Evolutionary conservation across 2,888 invertebrate genomes (phyloP), one percentile per base, ranked within the genome.

Genomic region (Sarcophaga rosellei): DNA sequence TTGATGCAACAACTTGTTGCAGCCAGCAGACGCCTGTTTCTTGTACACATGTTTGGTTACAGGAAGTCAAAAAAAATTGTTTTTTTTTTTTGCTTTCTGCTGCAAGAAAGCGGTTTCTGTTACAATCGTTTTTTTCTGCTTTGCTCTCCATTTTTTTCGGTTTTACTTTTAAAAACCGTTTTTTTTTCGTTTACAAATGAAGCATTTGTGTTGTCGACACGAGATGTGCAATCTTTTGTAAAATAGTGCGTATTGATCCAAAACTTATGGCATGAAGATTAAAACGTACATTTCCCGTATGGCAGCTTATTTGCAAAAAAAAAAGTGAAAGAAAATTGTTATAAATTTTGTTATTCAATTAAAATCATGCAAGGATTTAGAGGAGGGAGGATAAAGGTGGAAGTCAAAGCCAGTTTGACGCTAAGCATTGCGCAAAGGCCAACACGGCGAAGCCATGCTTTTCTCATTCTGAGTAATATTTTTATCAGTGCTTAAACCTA

Each of bases 1-100:
- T 86, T 75, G 72, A 62, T 76, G 72, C 72, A 61, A 59, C 72
- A 76, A 80, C 72, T 73, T 80, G 82, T 61, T 83, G 79, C 45
- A 59, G 72, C 21, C 23, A 44, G 78, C 45, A 59, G 62, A 11
- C 23, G 44, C 53, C 53, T 17, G 53, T 15, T 53, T 61, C 25
- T 79, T 63, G 15, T 59, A 69, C 59, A 63, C 69, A 62, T 59
- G 74, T 47, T 79, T 21, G 47, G 59, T 35, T 80, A 66, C 79
- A 84, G 84, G 79, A 84, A 84, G 84, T 80, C 25, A 12, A 59
- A 74, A 79, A 69, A 70, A 75, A 65, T 25, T 8, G 20, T 69
- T 69, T 73, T 73, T 57, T 47, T 47, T 17, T 59, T 72, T 72
- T 25, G 1, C 15, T 17, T n/a, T 44, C 10, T 65, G 21, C 68